Conservation (phyloP, 2,888 invertebrate genomes). For the Leptopilina myrica region DNA sequence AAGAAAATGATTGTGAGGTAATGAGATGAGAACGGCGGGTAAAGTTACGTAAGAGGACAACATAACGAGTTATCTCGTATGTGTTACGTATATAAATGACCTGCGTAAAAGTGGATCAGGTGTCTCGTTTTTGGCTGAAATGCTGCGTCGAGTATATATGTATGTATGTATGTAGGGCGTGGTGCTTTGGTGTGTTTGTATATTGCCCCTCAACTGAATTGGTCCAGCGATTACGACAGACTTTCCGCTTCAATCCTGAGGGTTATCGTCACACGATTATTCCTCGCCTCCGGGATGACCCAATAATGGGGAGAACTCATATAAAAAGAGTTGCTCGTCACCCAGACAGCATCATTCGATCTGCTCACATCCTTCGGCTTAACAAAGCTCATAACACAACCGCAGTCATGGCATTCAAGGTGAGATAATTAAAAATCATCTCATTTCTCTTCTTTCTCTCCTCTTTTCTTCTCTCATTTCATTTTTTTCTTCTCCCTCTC, state of each 20-base stretch:
- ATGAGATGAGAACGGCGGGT: constrained; percentile 34
- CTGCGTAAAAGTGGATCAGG: constrained; percentile 25
- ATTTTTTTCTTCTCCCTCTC: background rate
- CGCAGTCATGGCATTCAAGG: constrained; percentile 34
- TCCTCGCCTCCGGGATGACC: constrained; percentile 20
- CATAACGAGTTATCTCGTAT: constrained; percentile 23
- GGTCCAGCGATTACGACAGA: constrained; percentile 23
- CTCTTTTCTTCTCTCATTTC: background rate
- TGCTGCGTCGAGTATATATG: background rate
- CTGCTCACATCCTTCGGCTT: constrained; percentile 4
- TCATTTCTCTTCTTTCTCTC: background rate
- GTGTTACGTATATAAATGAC: constrained; percentile 6
- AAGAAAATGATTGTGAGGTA: constrained; percentile 18
- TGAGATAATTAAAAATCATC: background rate
- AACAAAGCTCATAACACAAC: constrained; percentile 4
- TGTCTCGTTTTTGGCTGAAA: constrained; percentile 14
- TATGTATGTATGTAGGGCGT: constrained; percentile 8
- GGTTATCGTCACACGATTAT: constrained; percentile 21
- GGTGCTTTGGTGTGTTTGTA: background rate
- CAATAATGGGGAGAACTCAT: constrained; percentile 32
- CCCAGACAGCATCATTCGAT: constrained; percentile 39
- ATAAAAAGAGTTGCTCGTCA: constrained; percentile 33
- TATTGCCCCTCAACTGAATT: constrained; percentile 15
- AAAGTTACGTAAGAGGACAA: constrained; percentile 27
- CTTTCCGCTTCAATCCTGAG: constrained; percentile 20